Evolutionary conservation across 2,113 vertebrate genomes (phyloP).

Genomic region (Platichthys stellatus): DNA sequence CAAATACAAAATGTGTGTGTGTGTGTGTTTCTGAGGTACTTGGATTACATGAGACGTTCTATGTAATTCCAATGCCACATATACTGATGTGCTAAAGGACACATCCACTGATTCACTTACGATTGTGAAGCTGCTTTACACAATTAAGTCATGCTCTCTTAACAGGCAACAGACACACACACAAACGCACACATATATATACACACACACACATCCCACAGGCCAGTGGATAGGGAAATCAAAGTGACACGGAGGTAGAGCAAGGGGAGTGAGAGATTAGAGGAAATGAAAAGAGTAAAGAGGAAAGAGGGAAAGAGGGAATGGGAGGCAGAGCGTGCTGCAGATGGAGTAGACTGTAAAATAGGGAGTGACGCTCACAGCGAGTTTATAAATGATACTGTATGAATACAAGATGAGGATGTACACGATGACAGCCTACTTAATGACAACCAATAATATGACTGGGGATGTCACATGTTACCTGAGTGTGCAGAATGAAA

Average conservation of each 20-base stretch:
- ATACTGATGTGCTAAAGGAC: slow-evolving; percentile 65
- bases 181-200: slow-evolving; percentile 34
- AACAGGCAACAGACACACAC: slow-evolving; percentile 65
- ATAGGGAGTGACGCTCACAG: slow-evolving; percentile 59
- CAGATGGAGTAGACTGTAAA: slow-evolving; percentile 75
- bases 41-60: slow-evolving; percentile 52
- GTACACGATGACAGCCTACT: slow-evolving; percentile 4
- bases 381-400: slow-evolving; percentile 50
- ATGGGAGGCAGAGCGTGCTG: slow-evolving; percentile 66
- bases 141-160: slow-evolving; percentile 76
- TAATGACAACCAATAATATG: background rate
- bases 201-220: slow-evolving; percentile 68
- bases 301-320: slow-evolving; percentile 75
- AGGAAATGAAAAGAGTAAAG: slow-evolving; percentile 81
- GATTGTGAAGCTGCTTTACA: slow-evolving; percentile 68
- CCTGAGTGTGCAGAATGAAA: background rate
- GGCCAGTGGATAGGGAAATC: slow-evolving; percentile 85
- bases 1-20: slow-evolving; percentile 33
- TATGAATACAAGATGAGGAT: slow-evolving; percentile 50
- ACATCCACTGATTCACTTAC: slow-evolving; percentile 69
- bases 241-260: slow-evolving; percentile 83
- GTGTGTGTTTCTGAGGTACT: slow-evolving; percentile 10
- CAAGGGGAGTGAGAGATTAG: slow-evolving; percentile 77
- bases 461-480: background rate
- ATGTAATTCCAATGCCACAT: slow-evolving; percentile 62